Percentiles rank a stretch among this genome's conserved stretches.
Evolutionary conservation across 1,140 invertebrate species (phyloP).

Genomic region (Lithobius niger): DNA sequence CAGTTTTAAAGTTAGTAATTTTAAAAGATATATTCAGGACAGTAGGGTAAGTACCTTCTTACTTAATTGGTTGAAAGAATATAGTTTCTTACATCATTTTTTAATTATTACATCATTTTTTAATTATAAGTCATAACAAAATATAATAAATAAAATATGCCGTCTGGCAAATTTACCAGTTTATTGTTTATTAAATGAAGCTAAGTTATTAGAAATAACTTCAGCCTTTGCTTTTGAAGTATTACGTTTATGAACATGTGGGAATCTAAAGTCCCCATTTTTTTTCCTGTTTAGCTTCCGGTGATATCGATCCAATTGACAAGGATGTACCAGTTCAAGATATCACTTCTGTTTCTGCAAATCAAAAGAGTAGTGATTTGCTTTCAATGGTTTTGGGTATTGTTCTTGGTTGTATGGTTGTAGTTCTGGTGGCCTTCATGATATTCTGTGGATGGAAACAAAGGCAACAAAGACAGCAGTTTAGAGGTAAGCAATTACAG

Average conservation of each 20-base stretch:
- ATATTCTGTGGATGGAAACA: conserved; percentile 33
- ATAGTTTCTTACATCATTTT: too few species aligned
- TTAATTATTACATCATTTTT: too few species aligned
- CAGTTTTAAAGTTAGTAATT: too few species aligned
- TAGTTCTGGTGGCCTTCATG: conserved; percentile 30
- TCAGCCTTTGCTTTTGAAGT: neutral
- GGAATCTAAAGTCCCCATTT: conserved; percentile 7
- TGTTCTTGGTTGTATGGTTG: conserved; percentile 29
- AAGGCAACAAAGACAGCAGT: conserved; percentile 10
- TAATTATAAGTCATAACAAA: neutral
- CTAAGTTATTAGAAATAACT: neutral
- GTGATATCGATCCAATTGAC: conserved; percentile 9
- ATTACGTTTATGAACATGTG: conserved; percentile 1
- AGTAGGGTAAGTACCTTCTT: too few species aligned
- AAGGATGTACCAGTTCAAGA: conserved; percentile 10
- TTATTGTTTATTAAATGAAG: neutral
- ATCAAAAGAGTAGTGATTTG: conserved; percentile 24
- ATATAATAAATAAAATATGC: neutral
- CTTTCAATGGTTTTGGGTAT: conserved; percentile 31
- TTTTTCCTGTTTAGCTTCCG: neutral
- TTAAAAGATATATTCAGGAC: too few species aligned
- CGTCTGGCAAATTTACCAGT: neutral
- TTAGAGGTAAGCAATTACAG: neutral
- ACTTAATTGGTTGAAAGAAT: too few species aligned
- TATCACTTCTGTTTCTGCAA: conserved; percentile 5